These are phyloP conservation scores for Drosophila orosa DNA, from an alignment of 1,140 invertebrate genomes.

Conservation along the genomic window DNA sequence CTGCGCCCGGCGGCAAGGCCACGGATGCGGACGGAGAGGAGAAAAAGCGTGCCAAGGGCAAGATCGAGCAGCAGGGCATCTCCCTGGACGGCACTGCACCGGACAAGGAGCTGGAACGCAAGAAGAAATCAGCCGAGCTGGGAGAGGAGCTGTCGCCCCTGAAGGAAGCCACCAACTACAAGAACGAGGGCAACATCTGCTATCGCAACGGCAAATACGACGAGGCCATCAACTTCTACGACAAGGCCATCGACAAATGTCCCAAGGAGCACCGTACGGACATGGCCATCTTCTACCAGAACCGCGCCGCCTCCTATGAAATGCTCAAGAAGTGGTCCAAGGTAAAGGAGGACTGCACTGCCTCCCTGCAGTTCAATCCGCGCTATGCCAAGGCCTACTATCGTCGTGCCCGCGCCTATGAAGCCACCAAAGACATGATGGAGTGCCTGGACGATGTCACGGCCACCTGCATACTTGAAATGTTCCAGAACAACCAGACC, in stretches of 20 bases:
- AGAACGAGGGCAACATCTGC: constrained; percentile 94
- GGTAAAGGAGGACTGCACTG: constrained; percentile 94
- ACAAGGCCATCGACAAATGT: constrained; percentile 94
- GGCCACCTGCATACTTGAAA: constrained; percentile 94
- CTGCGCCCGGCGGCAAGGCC: constrained; percentile 15
- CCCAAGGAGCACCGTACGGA: constrained; percentile 90
- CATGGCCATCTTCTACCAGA: constrained; percentile 96
- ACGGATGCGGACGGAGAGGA: constrained; percentile 17
- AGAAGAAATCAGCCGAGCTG: constrained; percentile 85
- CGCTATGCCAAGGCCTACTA: constrained; percentile 95
- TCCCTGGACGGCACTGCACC: constrained; percentile 85
- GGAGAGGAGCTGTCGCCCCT: constrained; percentile 85
- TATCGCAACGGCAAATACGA: constrained; percentile 95
- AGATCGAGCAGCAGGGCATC: constrained; percentile 82
- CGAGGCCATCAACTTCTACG: constrained; percentile 94
- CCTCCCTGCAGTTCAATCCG: constrained; percentile 93
- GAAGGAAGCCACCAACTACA: constrained; percentile 86
- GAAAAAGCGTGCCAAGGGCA: constrained; percentile 38
- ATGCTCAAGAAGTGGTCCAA: constrained; percentile 94
- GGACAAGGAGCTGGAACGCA: constrained; percentile 84
- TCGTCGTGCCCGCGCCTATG: constrained; percentile 92
- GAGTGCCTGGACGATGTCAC: constrained; percentile 96
- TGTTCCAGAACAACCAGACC: constrained; percentile 92
- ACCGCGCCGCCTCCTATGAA: constrained; percentile 97
- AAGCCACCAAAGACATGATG: constrained; percentile 91